Evolutionary conservation across 2,888 invertebrate genomes (phyloP).

Genomic region (Pasiphila rectangulata): DNA sequence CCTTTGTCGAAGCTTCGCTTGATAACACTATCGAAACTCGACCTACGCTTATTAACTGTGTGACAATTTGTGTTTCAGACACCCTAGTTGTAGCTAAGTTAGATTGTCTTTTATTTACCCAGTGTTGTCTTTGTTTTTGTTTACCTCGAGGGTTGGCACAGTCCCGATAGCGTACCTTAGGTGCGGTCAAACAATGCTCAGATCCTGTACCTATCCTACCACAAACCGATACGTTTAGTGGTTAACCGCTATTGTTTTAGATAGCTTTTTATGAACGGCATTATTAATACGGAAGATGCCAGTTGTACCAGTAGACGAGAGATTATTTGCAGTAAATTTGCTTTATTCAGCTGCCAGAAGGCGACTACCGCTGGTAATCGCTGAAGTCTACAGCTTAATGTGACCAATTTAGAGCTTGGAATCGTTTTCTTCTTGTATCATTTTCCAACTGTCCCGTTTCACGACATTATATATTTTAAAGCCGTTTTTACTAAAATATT

Average conservation of each 20-base stretch:
- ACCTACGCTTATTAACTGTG: constrained; percentile 73
- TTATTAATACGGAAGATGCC: constrained; percentile 29
- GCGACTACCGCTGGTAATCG: constrained; percentile 53
- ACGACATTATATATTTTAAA: constrained; percentile 60
- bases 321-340: constrained; percentile 53
- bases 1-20: constrained; percentile 75
- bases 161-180: constrained; percentile 36
- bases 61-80: constrained; percentile 80
- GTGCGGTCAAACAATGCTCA: constrained; percentile 27
- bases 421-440: constrained; percentile 71
- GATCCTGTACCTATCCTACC: constrained; percentile 25
- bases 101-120: constrained; percentile 59
- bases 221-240: constrained; percentile 36
- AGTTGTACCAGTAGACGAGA: constrained; percentile 41
- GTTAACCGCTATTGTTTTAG: constrained; percentile 35
- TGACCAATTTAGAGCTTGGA: constrained; percentile 77
- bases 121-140: constrained; percentile 58
- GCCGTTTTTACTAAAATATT: constrained; percentile 51
- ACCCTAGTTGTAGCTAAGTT: constrained; percentile 70
- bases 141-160: constrained; percentile 39
- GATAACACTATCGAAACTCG: constrained; percentile 65
- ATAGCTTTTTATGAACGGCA: constrained; percentile 36
- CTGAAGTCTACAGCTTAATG: constrained; percentile 73
- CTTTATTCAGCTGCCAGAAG: constrained; percentile 51
- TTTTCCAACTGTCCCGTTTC: constrained; percentile 72